These are phyloP conservation scores for Synodontis membranacea DNA, from an alignment of 2,113 vertebrate species.

Conservation along the genomic window DNA sequence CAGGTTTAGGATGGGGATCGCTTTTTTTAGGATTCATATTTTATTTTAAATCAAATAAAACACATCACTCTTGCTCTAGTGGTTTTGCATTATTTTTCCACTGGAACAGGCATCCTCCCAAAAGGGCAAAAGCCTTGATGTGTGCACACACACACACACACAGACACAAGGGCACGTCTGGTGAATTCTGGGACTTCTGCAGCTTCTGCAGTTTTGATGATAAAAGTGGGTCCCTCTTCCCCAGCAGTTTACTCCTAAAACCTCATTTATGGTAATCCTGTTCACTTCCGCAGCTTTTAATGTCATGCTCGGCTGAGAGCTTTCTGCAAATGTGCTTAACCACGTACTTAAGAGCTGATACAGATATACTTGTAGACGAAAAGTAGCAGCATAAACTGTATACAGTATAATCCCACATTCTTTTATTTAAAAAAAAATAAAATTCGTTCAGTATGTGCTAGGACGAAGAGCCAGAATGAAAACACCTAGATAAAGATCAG, in stretches of 20 bases:
- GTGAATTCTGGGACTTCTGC: constrained; percentile 16
- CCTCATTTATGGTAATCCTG: constrained; percentile 60
- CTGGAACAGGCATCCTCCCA: not conserved
- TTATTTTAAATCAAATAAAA: not conserved
- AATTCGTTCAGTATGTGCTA: not conserved
- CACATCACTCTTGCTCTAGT: not conserved
- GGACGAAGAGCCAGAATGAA: not conserved
- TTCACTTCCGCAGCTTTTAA: constrained; percentile 46
- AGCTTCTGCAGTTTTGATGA: constrained; percentile 59
- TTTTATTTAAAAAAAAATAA: not conserved
- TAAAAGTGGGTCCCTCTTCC: constrained; percentile 48
- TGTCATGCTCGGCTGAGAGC: constrained; percentile 30
- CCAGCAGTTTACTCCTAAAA: constrained; percentile 54
- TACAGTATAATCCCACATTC: constrained; percentile 31
- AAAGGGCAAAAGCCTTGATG: not conserved
- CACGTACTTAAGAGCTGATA: not conserved
- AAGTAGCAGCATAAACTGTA: not conserved
- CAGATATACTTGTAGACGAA: not conserved
- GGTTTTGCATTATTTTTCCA: not conserved
- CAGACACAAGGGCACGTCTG: not conserved
- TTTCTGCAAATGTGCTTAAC: constrained; percentile 29
- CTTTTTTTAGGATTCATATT: not conserved
- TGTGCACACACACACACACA: not conserved
- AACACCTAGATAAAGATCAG: not conserved
- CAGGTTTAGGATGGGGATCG: not conserved